Evolutionary conservation across 2,113 vertebrate species (phyloP), one percentile per base, ranked within the genome.

Genomic region (Piprites chloris): DNA sequence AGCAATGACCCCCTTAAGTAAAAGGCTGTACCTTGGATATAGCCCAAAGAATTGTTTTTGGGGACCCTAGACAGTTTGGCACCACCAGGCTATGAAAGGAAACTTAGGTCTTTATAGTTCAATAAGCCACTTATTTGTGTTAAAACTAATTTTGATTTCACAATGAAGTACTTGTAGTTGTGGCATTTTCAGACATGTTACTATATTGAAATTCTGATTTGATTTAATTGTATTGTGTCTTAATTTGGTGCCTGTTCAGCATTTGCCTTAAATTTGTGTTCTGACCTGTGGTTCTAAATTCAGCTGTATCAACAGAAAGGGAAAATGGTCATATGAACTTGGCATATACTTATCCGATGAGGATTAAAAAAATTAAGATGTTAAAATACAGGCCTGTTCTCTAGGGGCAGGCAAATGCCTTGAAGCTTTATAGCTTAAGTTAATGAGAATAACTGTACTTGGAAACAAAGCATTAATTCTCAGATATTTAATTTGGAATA

Each of bases 391-490:
- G 20, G 21, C 76, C n/a, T 76, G 28, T 74, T 84, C 39, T 88
- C 47, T 37, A 74, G 68, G 71, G 65, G 58, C 53, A 62, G n/a
- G 49, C 46, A 77, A 58, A 77, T 66, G 46, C n/a, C 79, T 91
- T 73, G 67, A 62, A 90, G 49, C 82, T 87, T 89, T 35, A 33
- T 58, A 63, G 37, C 35, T 85, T 73, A 66, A 63, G 19, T 76
- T 95, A 76, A 80, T 91, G 93, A 88, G 88, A 90, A 65, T 76
- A 93, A 61, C 62, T 30, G 44, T 47, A 9, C 67, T 94, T 88
- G 90, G 30, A 73, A 93, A 55, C 42, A 71, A 66, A 77, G 41
- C 19, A 21, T 39, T 76, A 77, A 32, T 90, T 91, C 63, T 83
- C 37, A 41, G 63, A 27, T 66, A 55, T 18, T 80, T 90, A 33